Conservation (phyloP, 92 coral and sea anemone genomes). For the Phenganax subtilis region DNA sequence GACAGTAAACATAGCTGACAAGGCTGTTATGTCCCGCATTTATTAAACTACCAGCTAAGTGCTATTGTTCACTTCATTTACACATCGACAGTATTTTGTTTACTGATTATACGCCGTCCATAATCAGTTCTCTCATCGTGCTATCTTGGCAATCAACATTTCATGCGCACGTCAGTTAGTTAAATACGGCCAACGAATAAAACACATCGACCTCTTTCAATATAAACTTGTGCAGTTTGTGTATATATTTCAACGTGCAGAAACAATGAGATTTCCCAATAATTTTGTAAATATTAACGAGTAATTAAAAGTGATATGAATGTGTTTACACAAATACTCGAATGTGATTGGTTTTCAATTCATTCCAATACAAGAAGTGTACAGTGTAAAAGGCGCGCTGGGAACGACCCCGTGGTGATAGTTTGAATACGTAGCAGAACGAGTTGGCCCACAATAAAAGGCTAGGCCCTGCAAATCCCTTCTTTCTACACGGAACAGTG, state of each 20-base stretch:
- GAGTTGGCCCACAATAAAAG: conserved; percentile 14
- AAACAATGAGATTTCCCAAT: conserved; percentile 29
- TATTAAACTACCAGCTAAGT: conserved; percentile 35
- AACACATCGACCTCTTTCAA: background rate
- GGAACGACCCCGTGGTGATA: conserved; percentile 15
- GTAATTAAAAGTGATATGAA: conserved; percentile 99
- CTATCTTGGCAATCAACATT: background rate
- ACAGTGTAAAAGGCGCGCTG: conserved; percentile 73
- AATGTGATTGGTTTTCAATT: conserved; percentile 91
- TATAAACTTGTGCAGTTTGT: background rate
- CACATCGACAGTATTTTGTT: conserved; percentile 45
- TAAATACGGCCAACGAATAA: background rate
- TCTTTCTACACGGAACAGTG: conserved; percentile 34
- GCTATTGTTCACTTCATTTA: conserved; percentile 39
- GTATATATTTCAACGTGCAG: background rate
- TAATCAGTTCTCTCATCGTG: conserved; percentile 19
- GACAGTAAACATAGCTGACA: conserved; percentile 38
- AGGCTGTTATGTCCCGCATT: conserved; percentile 39
- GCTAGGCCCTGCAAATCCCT: conserved; percentile 40
- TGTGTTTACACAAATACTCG: conserved; percentile 85
- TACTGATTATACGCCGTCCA: conserved; percentile 40
- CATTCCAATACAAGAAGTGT: conserved; percentile 80
- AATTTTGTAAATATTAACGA: conserved; percentile 95
- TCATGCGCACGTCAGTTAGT: background rate
- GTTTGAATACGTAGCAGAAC: conserved; percentile 31